Conservation (phyloP, 2,113 vertebrate genomes). For the Synodontis membranacea region DNA sequence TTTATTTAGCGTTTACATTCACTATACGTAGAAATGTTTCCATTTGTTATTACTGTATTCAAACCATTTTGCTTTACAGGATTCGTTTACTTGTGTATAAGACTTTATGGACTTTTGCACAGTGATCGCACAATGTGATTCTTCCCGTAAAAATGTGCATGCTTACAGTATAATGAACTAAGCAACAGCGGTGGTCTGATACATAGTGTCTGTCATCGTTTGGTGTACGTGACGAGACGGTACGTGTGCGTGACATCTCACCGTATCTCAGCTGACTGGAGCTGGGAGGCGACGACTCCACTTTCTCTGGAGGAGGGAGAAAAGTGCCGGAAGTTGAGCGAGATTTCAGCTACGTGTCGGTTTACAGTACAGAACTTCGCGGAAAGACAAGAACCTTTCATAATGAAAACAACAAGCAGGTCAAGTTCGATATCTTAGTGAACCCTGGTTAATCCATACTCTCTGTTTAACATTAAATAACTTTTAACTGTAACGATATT, state of each 20-base stretch:
- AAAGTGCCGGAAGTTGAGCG: background rate
- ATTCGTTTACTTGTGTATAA: no score
- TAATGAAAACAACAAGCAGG: background rate
- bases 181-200: background rate
- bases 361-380: background rate
- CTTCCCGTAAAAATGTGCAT: no score
- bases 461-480: no score
- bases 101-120: no score
- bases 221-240: background rate
- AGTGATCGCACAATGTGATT: no score
- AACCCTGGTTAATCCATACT: background rate
- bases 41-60: no score
- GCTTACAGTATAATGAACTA: background rate
- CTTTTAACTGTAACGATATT: no score
- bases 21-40: no score
- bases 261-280: constrained; percentile 69
- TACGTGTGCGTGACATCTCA: constrained; percentile 52
- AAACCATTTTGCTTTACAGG: no score
- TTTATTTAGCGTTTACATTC: no score
- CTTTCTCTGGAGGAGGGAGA: constrained; percentile 54
- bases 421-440: background rate
- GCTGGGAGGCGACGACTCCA: constrained; percentile 58
- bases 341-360: background rate
- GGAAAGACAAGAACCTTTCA: background rate
- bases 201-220: background rate